Percentiles rank a stretch among this genome's conserved stretches.
Evolutionary conservation across 2,113 vertebrate genomes (phyloP).

Genomic region (Siniperca knerii): DNA sequence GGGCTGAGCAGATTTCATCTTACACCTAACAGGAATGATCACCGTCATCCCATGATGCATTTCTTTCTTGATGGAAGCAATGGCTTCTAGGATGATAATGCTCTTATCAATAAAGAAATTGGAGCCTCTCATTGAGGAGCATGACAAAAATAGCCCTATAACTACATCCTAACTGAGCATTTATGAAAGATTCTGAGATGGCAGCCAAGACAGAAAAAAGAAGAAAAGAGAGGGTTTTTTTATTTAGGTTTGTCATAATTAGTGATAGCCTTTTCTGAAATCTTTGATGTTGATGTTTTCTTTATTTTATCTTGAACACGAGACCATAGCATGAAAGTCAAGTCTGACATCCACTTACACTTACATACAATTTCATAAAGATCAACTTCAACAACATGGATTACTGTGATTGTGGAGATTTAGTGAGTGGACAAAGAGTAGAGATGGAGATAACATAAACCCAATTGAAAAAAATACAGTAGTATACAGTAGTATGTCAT

Average conservation of each 20-base stretch:
- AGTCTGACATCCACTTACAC: neutral
- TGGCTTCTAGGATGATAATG: conserved; percentile 35
- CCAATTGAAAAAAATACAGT: neutral
- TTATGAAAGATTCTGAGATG: neutral
- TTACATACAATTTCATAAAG: neutral
- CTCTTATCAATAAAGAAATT: conserved; percentile 41
- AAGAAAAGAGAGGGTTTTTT: too few relatives aligned
- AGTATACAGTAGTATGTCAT: too few relatives aligned
- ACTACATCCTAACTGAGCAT: conserved; percentile 16
- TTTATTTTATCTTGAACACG: neutral
- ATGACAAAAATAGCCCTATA: conserved; percentile 9
- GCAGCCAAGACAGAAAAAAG: neutral
- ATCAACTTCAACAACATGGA: neutral
- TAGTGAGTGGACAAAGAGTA: conserved; percentile 3
- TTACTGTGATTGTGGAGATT: neutral
- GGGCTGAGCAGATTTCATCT: conserved; percentile 38
- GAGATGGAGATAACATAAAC: neutral
- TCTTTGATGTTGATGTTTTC: neutral
- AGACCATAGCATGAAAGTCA: neutral
- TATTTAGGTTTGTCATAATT: conserved; percentile 1
- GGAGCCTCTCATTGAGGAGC: conserved; percentile 11
- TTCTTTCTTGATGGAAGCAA: conserved; percentile 42
- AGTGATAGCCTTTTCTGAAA: neutral
- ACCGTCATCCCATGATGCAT: conserved; percentile 43
- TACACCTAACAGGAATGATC: conserved; percentile 50